Base-by-base conservation (phyloP, 2,797 vertebrate genomes). In the Acanthiza pusilla region DNA sequence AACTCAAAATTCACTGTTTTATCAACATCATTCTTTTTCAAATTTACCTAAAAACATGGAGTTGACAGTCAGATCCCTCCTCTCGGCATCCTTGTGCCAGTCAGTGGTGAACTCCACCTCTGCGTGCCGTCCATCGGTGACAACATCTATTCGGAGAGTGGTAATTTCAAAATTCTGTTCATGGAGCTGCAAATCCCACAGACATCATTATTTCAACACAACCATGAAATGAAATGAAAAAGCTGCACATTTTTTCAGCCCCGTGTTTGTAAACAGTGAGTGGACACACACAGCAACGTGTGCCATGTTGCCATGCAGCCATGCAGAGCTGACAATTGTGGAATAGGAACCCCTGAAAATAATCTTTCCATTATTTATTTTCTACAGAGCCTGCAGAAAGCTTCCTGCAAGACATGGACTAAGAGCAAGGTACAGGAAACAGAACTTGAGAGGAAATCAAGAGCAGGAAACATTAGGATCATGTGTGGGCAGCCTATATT, bases 161-260 rank as follows among this genome's bases (percentile, higher is more conserved):
- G 99, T 99, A 96, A 99, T 99, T 97, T 99, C 99, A 98, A 99
- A 99, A 95, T 99, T 99, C 97, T 99, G 98, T 38, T 99, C 98
- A 62, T 99, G 98, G 71, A 99, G 96, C 99, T 99, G 83, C 38
- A 95, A 94, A 91, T 73, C 65, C 96, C 79, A 94, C 89, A 89
- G 70, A 89, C 65, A 86, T 1, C 0, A 10, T 95, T 94, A 95
- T 36, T 85, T 75, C 67, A 87, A 4, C 34, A 57, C 18, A 32
- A 7, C 15, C 73, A 25, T 0, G 1, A 20, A 50, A 9, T 7
- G 1, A n/a, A 67, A 63, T 0, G 5, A 2, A 32, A 34, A 36
- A 76, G 26, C 61, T 80, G 18, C 3, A 19, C 2, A 1, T 23
- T n/a, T 45, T 26, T 42, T n/a, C 58, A 78, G 67, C 67, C 45